phyloP scores from a whole-genome alignment of 2,113 vertebrate species.

The Gadus macrocephalus region DNA sequence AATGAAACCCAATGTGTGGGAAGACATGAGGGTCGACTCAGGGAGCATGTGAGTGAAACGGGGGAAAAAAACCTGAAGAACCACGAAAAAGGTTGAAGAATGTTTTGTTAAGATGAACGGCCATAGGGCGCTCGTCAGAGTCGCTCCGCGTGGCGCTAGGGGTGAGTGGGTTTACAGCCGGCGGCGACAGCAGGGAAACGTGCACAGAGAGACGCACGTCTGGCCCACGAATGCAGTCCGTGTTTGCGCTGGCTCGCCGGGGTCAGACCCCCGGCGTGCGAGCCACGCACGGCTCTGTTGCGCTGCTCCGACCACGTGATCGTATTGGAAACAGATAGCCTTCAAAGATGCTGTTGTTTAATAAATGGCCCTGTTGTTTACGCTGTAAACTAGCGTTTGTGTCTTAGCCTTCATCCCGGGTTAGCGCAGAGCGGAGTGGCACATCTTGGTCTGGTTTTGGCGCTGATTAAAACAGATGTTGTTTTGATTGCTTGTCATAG shows the following conservation, averaged over 20 bases:
- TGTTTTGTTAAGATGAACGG: no score
- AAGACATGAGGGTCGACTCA: no score
- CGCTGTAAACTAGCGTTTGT: constrained; percentile 29
- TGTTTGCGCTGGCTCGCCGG: constrained; percentile 8
- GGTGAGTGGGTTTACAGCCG: no score
- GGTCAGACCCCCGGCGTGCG: constrained; percentile 33
- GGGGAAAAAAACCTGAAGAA: no score
- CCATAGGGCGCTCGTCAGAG: no score
- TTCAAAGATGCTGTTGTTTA: constrained; percentile 44
- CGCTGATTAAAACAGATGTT: constrained; percentile 52
- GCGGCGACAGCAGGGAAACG: no score
- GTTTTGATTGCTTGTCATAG: constrained; percentile 56
- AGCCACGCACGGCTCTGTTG: constrained; percentile 10
- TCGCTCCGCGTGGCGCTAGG: no score
- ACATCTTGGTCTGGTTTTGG: constrained; percentile 48
- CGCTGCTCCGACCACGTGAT: background rate
- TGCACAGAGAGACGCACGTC: no score
- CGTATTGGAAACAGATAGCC: constrained; percentile 50
- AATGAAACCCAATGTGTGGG: no score
- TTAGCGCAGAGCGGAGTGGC: constrained; percentile 37
- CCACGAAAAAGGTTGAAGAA: no score
- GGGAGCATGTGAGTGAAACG: no score
- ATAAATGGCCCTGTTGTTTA: constrained; percentile 49
- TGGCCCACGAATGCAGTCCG: no score
- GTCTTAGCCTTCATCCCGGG: constrained; percentile 19